phyloP scores from a whole-genome alignment of 1,140 invertebrate genomes.

The Neoseiulus cucumeris region DNA sequence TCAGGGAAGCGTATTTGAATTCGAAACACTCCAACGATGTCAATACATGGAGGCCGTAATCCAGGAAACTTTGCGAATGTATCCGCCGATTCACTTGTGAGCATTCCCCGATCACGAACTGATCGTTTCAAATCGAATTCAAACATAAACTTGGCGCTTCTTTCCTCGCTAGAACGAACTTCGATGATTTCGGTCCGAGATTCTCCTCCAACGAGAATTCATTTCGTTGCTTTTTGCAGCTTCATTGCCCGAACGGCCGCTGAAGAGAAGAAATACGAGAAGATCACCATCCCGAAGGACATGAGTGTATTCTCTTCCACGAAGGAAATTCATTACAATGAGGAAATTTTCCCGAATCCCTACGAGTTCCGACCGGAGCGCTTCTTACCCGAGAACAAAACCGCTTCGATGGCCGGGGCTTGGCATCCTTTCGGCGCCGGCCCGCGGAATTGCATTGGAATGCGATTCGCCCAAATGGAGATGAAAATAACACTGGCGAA shows the following conservation, averaged over 20 bases:
- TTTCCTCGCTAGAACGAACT: too few relatives aligned
- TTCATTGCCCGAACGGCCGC: slow-evolving; percentile 10
- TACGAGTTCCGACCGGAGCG: slow-evolving; percentile 40
- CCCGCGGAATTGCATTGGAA: slow-evolving; percentile 26
- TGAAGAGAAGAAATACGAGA: neutral
- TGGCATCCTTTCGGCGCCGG: slow-evolving; percentile 25
- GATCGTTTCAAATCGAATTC: too few relatives aligned
- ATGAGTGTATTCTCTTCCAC: slow-evolving; percentile 38
- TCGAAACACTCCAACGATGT: neutral
- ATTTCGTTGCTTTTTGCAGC: neutral
- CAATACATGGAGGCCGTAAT: neutral
- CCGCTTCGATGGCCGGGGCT: neutral
- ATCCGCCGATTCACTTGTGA: neutral
- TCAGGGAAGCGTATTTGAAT: neutral
- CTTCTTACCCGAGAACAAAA: slow-evolving; percentile 21
- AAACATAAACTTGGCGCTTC: too few relatives aligned
- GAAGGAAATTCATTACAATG: slow-evolving; percentile 40
- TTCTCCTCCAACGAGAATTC: too few relatives aligned
- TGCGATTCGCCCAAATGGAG: slow-evolving; percentile 21
- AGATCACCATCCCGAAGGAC: slow-evolving; percentile 28
- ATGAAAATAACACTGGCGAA: slow-evolving; percentile 16
- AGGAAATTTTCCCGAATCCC: slow-evolving; percentile 36
- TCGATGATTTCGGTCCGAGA: too few relatives aligned
- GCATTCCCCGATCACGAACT: neutral
- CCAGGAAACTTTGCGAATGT: neutral